Conservation (phyloP, 2,888 invertebrate genomes). For the Agriopis aurantiaria region DNA sequence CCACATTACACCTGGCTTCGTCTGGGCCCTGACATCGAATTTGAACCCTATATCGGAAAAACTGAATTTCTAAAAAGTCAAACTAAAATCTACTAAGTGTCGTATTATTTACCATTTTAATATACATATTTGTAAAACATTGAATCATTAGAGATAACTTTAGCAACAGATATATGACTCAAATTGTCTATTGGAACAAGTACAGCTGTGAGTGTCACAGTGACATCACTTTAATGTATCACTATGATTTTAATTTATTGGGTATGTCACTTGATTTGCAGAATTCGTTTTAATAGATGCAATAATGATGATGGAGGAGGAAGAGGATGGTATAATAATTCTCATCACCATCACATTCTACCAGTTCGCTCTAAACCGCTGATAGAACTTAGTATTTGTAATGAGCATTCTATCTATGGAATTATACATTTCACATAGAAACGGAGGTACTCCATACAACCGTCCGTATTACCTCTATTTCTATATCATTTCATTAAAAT, state of each 20-base stretch:
- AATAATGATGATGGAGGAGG: not conserved
- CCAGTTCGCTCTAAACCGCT: no score
- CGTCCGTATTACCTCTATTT: no score
- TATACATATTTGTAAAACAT: not conserved
- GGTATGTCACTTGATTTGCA: slow-evolving; percentile 6
- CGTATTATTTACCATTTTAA: no score
- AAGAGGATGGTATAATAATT: not conserved
- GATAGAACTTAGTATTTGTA: not conserved
- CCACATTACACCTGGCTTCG: no score
- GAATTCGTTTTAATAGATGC: not conserved
- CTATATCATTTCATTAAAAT: no score
- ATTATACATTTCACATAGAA: not conserved
- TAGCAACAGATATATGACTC: slow-evolving; percentile 5
- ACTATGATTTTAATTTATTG: slow-evolving; percentile 8
- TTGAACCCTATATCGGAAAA: no score
- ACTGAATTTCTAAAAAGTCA: no score
- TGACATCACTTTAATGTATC: slow-evolving; percentile 4
- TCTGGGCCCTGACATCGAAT: no score
- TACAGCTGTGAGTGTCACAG: slow-evolving; percentile 1
- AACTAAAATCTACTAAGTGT: no score
- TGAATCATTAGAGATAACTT: not conserved
- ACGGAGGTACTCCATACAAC: no score
- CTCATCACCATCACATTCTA: not conserved
- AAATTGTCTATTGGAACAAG: not conserved
- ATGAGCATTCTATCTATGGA: not conserved